phyloP scores from a whole-genome alignment of 1,140 invertebrate species.

The Meloidogyne chitwoodi region DNA sequence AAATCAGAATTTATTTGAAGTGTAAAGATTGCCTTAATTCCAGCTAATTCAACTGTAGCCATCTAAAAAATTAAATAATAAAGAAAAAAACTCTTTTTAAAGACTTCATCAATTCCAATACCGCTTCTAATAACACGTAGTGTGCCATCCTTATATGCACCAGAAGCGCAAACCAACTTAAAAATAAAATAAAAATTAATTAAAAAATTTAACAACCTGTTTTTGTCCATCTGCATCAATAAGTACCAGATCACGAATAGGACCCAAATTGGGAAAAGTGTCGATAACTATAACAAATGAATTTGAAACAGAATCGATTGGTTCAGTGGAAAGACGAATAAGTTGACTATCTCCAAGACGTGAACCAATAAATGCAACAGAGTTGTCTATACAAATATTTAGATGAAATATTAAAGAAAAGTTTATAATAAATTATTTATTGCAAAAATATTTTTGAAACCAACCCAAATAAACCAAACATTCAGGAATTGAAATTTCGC shows the following conservation, averaged over 20 bases:
- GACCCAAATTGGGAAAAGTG: conserved; percentile 90
- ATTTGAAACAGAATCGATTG: conserved; percentile 71
- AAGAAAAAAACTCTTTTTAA: not conserved
- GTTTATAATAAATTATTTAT: not conserved
- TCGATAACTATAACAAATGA: conserved; percentile 91
- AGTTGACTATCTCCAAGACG: conserved; percentile 92
- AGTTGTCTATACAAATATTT: conserved; percentile 10
- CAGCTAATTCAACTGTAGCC: conserved; percentile 88
- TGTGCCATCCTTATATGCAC: conserved; percentile 77
- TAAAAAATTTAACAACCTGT: not conserved
- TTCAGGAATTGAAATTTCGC: conserved; percentile 91
- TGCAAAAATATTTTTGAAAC: conserved; percentile 69
- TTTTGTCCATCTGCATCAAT: not conserved
- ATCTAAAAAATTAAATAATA: conserved; percentile 62
- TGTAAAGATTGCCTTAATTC: conserved; percentile 74
- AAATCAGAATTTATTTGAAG: conserved; percentile 31
- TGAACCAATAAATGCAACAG: conserved; percentile 93
- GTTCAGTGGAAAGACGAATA: conserved; percentile 79
- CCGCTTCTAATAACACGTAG: conserved; percentile 92
- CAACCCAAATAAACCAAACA: conserved; percentile 92
- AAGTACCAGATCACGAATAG: conserved; percentile 89
- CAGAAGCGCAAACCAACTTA: conserved; percentile 91
- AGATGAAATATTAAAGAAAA: not conserved
- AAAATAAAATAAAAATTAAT: conserved; percentile 89
- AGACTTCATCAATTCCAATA: conserved; percentile 84